phyloP scores from a whole-genome alignment of 2,113 vertebrate genomes.

The Marcusenius ussheri region DNA sequence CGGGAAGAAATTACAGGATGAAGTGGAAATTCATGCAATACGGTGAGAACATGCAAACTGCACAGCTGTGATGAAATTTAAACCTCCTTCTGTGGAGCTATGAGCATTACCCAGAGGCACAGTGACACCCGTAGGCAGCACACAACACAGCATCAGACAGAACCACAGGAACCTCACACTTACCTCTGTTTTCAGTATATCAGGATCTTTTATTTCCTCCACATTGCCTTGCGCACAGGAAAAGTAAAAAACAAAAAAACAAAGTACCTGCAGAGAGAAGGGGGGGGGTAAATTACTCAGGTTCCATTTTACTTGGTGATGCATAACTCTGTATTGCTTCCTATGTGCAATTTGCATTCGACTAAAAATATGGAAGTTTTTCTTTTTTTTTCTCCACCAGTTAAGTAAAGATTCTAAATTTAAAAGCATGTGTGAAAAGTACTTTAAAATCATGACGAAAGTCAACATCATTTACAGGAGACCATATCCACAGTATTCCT shows the following conservation, averaged over 20 bases:
- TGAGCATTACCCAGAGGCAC: not conserved
- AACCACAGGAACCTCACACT: not conserved
- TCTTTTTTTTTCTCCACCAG: not conserved
- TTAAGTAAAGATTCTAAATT: not conserved
- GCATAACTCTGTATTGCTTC: not conserved
- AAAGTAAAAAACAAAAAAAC: not conserved
- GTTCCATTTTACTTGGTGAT: not conserved
- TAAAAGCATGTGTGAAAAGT: not conserved
- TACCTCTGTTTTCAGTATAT: constrained; percentile 29
- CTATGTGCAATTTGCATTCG: not conserved
- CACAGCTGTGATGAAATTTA: not conserved
- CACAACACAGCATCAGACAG: not conserved
- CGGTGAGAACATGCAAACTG: not conserved
- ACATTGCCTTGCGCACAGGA: constrained; percentile 30
- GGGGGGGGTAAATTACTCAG: not conserved
- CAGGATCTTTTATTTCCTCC: constrained; percentile 28
- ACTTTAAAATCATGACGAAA: not conserved
- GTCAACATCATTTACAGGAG: not conserved
- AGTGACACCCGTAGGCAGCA: not conserved
- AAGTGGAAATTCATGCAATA: not conserved
- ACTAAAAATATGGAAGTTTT: not conserved
- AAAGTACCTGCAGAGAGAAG: constrained; percentile 37
- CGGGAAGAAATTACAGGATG: not conserved
- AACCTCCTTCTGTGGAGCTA: not conserved
- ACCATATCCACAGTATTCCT: not conserved